Evolutionary conservation across 2,888 invertebrate genomes (phyloP).

Genomic region (Acanthosepion pharaonis): DNA sequence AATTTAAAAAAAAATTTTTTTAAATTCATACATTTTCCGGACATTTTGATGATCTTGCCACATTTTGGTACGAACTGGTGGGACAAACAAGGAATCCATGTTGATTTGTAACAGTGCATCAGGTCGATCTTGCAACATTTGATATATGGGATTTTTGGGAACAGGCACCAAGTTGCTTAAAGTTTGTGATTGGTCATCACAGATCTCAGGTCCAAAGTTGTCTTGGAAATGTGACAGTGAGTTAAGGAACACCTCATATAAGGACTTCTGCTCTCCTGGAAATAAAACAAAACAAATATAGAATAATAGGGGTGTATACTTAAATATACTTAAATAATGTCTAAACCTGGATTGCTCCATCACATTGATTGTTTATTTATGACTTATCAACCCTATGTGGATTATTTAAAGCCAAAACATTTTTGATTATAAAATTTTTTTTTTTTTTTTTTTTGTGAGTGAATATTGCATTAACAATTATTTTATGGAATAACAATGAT

Average conservation of each 20-base stretch:
- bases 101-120: neutral
- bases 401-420: too few species aligned
- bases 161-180: neutral
- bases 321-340: neutral
- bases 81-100: constrained; percentile 10
- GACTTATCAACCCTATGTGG: too few species aligned
- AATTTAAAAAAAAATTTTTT: too few species aligned
- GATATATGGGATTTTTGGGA: neutral
- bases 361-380: too few species aligned
- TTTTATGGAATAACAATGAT: too few species aligned
- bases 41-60: neutral
- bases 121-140: neutral
- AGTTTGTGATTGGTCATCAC: neutral
- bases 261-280: constrained; percentile 59
- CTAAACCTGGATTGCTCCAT: too few species aligned
- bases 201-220: neutral
- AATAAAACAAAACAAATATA: neutral
- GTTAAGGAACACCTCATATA: constrained; percentile 64
- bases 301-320: neutral
- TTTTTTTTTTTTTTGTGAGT: too few species aligned
- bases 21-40: neutral
- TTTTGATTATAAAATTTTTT: too few species aligned
- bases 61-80: neutral
- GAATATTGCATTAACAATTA: too few species aligned
- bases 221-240: constrained; percentile 61